Percentiles rank a stretch among this genome's conserved stretches.
These are phyloP conservation scores for Brienomyrus brachyistius DNA, from an alignment of 2,113 vertebrate genomes.

Conservation along the genomic window DNA sequence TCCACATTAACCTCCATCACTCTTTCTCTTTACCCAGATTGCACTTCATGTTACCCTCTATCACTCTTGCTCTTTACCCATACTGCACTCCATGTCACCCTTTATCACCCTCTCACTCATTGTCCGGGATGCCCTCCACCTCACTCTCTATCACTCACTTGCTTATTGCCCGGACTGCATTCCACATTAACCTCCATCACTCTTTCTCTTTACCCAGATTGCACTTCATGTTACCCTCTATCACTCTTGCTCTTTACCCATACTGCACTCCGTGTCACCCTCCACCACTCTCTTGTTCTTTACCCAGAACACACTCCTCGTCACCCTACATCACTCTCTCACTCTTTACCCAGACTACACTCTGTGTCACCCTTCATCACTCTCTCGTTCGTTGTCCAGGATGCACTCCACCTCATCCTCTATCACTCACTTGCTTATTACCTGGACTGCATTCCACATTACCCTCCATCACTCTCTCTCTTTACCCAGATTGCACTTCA, in stretches of 20 bases:
- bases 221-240: slow-evolving; percentile 33
- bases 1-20: slow-evolving; percentile 16
- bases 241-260: not conserved
- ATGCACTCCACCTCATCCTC: not conserved
- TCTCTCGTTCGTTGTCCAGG: not conserved
- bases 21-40: not conserved
- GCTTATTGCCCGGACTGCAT: slow-evolving; percentile 11
- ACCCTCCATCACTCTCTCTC: slow-evolving; percentile 20
- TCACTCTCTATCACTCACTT: slow-evolving; percentile 22
- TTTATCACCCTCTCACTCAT: slow-evolving; percentile 20
- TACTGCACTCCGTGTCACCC: too few relatives aligned
- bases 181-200: not conserved
- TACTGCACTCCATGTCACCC: too few relatives aligned
- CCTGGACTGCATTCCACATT: slow-evolving; percentile 20
- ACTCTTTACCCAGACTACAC: not conserved
- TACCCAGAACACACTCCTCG: too few relatives aligned
- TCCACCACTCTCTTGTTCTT: too few relatives aligned
- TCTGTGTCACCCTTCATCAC: slow-evolving; percentile 15
- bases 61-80: too few relatives aligned
- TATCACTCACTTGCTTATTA: not conserved
- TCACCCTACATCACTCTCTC: too few relatives aligned
- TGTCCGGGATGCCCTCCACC: slow-evolving; percentile 16
- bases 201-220: not conserved
- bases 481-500: slow-evolving; percentile 10
- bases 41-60: too few relatives aligned